phyloP scores from a whole-genome alignment of 2,888 invertebrate species.

The Hydropsyche betteni region DNA sequence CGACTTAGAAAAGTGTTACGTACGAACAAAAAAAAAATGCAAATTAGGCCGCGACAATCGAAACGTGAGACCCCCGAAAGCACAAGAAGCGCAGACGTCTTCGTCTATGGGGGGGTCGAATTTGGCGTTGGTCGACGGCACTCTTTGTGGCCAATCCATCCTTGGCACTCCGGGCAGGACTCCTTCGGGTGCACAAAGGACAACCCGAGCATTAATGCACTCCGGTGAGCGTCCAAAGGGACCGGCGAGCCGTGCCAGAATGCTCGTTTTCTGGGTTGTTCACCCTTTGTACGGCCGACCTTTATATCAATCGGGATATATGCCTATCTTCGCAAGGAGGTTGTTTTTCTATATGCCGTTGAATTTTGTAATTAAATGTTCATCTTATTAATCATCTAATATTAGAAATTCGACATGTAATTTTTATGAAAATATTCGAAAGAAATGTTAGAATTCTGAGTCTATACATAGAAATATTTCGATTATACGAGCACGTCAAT shows the following conservation, averaged over 20 bases:
- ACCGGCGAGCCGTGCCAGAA: slow-evolving; percentile 46
- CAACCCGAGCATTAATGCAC: slow-evolving; percentile 44
- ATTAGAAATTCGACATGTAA: too few relatives aligned
- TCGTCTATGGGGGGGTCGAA: slow-evolving; percentile 28
- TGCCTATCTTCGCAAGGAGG: neutral
- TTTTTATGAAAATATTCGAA: too few relatives aligned
- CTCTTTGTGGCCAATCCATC: slow-evolving; percentile 39
- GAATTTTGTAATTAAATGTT: neutral
- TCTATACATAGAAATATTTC: too few relatives aligned
- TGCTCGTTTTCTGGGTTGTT: slow-evolving; percentile 50
- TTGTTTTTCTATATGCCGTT: neutral
- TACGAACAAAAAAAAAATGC: too few relatives aligned
- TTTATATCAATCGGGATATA: slow-evolving; percentile 21
- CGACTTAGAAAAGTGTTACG: too few relatives aligned
- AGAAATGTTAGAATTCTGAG: too few relatives aligned
- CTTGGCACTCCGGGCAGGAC: neutral
- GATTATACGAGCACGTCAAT: too few relatives aligned
- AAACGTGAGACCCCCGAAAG: too few relatives aligned
- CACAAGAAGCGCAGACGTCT: neutral
- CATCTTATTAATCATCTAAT: too few relatives aligned
- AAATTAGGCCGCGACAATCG: too few relatives aligned
- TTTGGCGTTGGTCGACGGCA: slow-evolving; percentile 39
- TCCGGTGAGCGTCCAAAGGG: slow-evolving; percentile 46
- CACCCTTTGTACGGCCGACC: slow-evolving; percentile 44
- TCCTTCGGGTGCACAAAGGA: slow-evolving; percentile 33